Evolutionary conservation across 2,888 invertebrate genomes (phyloP), one percentile per base, ranked within the genome.

Genomic region (Ophion ventricosus): DNA sequence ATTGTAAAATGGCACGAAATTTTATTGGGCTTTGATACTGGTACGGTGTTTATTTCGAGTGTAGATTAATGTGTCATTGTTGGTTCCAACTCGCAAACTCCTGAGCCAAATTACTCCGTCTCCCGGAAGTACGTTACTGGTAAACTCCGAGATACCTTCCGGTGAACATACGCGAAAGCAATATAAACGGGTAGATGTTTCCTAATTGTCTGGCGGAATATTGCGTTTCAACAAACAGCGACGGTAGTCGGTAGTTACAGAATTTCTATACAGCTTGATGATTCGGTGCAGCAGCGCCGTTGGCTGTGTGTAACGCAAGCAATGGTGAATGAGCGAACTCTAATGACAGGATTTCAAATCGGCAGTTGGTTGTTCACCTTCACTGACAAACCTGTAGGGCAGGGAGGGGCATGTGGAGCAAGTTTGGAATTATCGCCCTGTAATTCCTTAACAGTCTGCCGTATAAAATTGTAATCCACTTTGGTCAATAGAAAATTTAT

Each of bases 171-270:
- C 63, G 1, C 20, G 17, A 43, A 26, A 40, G 57, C 57, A 77
- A 77, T 77, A 77, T 43, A 10, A 67, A 40, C n/a, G 77, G 11
- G 25, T 29, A 49, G 43, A 67, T 57, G 76, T 59, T 77, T 49
- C 77, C 17, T 69, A 43, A 67, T 77, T 69, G 43, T 77, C 43
- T n/a, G 23, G 26, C 59, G 23, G 11, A 43, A 67, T 69, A 77
- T 67, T 67, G 59, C 43, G 25, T 69, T 69, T 67, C 25, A n/a
- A 67, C 20, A 10, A 25, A 8, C n/a, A 76, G 4, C 57, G 25
- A 56, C 66, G 43, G 4, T 49, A 59, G 43, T 8, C 67, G 23
- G 77, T 67, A 67, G 57, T 67, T 77, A 77, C 56, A 11, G 66
- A 57, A 75, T 29, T 76, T 10, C 56, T 70, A 14, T 54, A 14